A percentile compares a stretch with the other conserved stretches of the same genome.
phyloP scores from a whole-genome alignment of 1,140 invertebrate species.

The Yoshiicerus persimilis region DNA sequence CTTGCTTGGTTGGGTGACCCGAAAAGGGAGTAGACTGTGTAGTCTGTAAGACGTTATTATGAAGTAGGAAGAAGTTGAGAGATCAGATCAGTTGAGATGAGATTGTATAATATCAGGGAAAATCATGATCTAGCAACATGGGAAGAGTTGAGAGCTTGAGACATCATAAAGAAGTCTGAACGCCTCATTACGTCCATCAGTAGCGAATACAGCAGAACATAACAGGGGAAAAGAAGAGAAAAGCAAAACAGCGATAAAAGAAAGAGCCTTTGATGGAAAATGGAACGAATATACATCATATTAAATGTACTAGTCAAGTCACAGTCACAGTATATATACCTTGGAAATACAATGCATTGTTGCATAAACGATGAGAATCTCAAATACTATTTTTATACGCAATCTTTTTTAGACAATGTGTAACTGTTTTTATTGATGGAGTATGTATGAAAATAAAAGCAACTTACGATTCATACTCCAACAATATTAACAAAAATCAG shows the following conservation, averaged over 20 bases:
- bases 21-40: neutral
- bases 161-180: slow-evolving; percentile 14
- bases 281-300: neutral
- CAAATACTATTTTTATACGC: neutral
- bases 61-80: neutral
- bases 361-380: neutral
- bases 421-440: neutral
- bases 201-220: neutral
- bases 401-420: neutral
- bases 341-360: neutral
- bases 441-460: neutral
- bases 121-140: neutral
- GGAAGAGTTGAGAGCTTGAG: neutral
- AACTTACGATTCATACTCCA: no score
- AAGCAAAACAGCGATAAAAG: neutral
- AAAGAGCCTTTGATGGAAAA: neutral
- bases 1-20: neutral
- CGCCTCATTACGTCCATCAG: slow-evolving; percentile 1
- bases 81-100: neutral
- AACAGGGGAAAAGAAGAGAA: neutral
- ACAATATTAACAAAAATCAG: neutral
- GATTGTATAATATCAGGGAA: neutral
- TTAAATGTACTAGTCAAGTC: neutral
- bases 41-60: no score
- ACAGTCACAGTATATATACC: neutral